Percentiles rank a stretch among this genome's conserved stretches.
Evolutionary conservation across 1,140 invertebrate species (phyloP).

Genomic region (Cyclargus thomasi): DNA sequence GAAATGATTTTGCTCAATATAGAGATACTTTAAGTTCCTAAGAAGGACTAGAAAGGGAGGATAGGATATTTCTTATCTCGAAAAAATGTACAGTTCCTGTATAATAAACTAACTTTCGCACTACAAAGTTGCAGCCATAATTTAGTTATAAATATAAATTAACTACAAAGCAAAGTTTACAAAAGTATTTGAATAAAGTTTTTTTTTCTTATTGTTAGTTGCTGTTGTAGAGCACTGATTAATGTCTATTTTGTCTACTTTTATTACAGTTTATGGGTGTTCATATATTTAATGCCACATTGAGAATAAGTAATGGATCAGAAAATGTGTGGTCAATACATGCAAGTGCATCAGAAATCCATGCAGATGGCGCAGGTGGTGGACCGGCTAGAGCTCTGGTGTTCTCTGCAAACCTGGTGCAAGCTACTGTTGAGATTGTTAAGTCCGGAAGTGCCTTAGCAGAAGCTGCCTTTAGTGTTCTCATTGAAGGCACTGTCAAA

Average conservation of each 20-base stretch:
- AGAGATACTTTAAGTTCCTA: too few species aligned
- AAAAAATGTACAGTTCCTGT: too few species aligned
- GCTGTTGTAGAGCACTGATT: neutral
- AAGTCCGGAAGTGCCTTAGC: slow-evolving; percentile 76
- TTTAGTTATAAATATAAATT: too few species aligned
- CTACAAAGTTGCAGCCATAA: too few species aligned
- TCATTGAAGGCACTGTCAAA: slow-evolving; percentile 83
- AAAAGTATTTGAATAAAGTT: too few species aligned
- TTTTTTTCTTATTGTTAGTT: too few species aligned
- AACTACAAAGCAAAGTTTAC: too few species aligned
- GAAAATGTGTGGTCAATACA: slow-evolving; percentile 85
- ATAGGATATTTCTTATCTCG: too few species aligned
- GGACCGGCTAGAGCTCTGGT: slow-evolving; percentile 80
- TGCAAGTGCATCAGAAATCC: slow-evolving; percentile 83
- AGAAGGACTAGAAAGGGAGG: too few species aligned
- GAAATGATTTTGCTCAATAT: too few species aligned
- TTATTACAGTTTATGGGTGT: slow-evolving; percentile 86
- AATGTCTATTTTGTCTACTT: neutral
- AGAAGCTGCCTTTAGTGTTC: slow-evolving; percentile 83
- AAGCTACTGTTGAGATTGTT: slow-evolving; percentile 62
- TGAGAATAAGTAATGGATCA: slow-evolving; percentile 73
- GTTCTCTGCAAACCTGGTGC: slow-evolving; percentile 80
- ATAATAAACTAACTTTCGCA: too few species aligned
- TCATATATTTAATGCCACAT: slow-evolving; percentile 87
- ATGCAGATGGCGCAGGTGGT: slow-evolving; percentile 82